Percentiles rank a stretch among this genome's conserved stretches.
phyloP scores from a whole-genome alignment of 2,113 vertebrate genomes.

The Gasterosteus aculeatus region DNA sequence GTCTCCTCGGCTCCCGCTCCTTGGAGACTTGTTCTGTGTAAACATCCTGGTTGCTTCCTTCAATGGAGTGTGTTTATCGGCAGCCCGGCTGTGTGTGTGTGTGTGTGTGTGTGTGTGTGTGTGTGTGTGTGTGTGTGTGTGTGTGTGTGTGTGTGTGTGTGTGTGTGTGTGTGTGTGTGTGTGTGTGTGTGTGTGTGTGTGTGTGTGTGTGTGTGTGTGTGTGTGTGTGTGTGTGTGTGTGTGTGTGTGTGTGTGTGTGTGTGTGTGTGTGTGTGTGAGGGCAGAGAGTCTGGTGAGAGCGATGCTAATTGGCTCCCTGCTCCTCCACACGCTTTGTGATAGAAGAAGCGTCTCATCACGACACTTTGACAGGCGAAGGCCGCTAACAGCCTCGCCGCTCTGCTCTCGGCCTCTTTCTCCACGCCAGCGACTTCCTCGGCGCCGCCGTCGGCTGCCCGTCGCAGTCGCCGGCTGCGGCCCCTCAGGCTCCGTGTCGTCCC shows the following conservation, averaged over 20 bases:
- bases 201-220: slow-evolving; percentile 58
- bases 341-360: slow-evolving; percentile 62
- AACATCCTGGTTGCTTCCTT: slow-evolving; percentile 76
- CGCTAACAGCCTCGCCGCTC: slow-evolving; percentile 43
- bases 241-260: slow-evolving; percentile 21
- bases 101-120: no score
- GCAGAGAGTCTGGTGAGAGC: slow-evolving; percentile 60
- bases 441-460: slow-evolving; percentile 26
- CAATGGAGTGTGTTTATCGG: slow-evolving; percentile 79
- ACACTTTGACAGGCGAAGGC: slow-evolving; percentile 64
- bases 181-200: slow-evolving; percentile 57
- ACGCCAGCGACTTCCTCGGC: slow-evolving; percentile 41
- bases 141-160: slow-evolving; percentile 24
- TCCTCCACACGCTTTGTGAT: slow-evolving; percentile 46
- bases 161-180: slow-evolving; percentile 49
- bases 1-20: slow-evolving; percentile 54
- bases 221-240: not conserved
- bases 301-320: slow-evolving; percentile 74
- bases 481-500: slow-evolving; percentile 59
- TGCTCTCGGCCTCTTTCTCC: slow-evolving; percentile 6
- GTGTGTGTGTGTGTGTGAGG: slow-evolving; percentile 65
- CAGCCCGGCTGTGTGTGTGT: slow-evolving; percentile 9
- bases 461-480: slow-evolving; percentile 45
- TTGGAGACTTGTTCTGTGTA: slow-evolving; percentile 77
- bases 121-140: slow-evolving; percentile 55